Evolutionary conservation across 2,113 vertebrate species (phyloP), one percentile per base, ranked within the genome.

Genomic region (Oreochromis spilurus): DNA sequence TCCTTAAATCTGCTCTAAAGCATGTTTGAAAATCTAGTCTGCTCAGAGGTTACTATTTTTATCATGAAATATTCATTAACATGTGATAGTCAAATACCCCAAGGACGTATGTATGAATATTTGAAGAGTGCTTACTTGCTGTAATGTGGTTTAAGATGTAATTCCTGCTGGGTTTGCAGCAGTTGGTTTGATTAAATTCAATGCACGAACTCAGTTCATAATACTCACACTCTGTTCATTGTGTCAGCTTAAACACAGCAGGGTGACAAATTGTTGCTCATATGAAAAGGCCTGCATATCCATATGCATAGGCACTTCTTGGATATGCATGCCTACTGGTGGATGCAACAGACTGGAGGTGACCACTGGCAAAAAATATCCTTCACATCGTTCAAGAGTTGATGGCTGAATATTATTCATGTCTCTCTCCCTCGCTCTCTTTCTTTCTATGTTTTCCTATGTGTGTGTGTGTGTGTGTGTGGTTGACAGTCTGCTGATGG

Each of bases 401-500:
- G 90, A 91, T 90, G 77, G 81, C 62, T 89, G 29, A 83, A 88
- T 87, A 83, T 85, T 77, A 75, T 75, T 75, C 70, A 31, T 77
- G 24, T 50, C 14, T 48, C 21, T 45, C 67, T 11, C 21, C 5
- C 14, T 48, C 14, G 5, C 24, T 43, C n/a, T 43, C 12, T 43
- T 4, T 83, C 9, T 86, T 43, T 75, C n/a, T 65, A 29, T 67
- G 50, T 48, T 67, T 60, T 62, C 40, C 4, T 67, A 36, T 43
- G 1, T 60, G 38, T 75, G n/a, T 79, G 26, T 81, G 45, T 50
- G 14, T 50, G 48, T 50, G 16, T 50, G 16, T 52, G 75, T 84
- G 67, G 31, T 40, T 90, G 91, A 89, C 87, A 93, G 90, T 84
- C 78, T 84, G 40, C 84, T 94, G 91, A 94, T 94, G 87, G 87